phyloP scores from a whole-genome alignment of 1,140 invertebrate genomes.

The Himalopsyche phryganea region DNA sequence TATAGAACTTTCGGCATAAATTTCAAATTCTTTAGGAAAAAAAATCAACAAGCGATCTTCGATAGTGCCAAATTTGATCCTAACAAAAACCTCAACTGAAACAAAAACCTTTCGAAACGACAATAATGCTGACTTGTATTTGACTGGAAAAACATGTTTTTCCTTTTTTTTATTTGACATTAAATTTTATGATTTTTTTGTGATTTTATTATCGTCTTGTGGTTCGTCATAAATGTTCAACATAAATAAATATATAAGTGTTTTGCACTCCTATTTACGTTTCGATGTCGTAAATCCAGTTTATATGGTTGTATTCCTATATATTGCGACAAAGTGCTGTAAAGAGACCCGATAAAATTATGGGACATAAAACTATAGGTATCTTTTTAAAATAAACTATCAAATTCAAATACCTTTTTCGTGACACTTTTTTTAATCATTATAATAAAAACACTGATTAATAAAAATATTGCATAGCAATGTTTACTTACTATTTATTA shows the following conservation, averaged over 20 bases:
- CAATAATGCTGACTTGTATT: slow-evolving; percentile 14
- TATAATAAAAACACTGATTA: no score
- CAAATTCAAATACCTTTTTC: no score
- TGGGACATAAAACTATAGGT: background rate
- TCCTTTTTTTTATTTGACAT: slow-evolving; percentile 27
- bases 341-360: slow-evolving; percentile 11
- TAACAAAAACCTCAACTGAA: background rate
- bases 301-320: slow-evolving; percentile 30
- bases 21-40: background rate
- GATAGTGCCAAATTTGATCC: no score
- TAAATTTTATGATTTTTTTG: slow-evolving; percentile 33
- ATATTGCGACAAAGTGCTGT: slow-evolving; percentile 19
- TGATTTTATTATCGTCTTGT: slow-evolving; percentile 34
- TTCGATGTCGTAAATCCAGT: slow-evolving; percentile 32
- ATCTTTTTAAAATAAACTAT: no score
- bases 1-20: background rate
- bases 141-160: slow-evolving; percentile 26
- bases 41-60: background rate
- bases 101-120: slow-evolving; percentile 6
- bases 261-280: slow-evolving; percentile 35
- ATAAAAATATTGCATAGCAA: no score
- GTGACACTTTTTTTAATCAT: no score
- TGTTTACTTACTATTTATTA: no score
- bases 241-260: slow-evolving; percentile 35
- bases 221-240: slow-evolving; percentile 34